Base-by-base conservation (phyloP, 2,797 vertebrate species). In the Sardinella longiceps region DNA sequence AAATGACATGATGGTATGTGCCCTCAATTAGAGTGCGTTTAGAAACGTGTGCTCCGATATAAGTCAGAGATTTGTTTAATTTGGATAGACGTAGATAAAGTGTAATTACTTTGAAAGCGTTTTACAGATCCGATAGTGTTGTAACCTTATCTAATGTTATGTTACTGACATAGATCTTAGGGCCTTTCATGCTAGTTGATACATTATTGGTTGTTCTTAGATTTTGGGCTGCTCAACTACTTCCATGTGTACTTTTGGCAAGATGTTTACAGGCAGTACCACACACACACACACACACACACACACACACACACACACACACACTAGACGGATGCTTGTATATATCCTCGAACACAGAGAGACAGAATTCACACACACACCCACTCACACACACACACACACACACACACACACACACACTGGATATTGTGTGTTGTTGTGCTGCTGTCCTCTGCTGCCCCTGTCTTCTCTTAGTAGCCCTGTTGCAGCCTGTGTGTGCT, bases 151-250 rank as follows among this genome's bases (percentile, higher is more conserved):
- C 2, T 33, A 30, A 28, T 66, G 60, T 66, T 66, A 74, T 39
- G 66, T 23, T 74, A 20, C 18, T 39, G 11, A 70, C 25, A 12
- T 51, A 15, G 63, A 63, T 30, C n/a, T 28, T 28, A 66, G 60
- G 60, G 3, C 60, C 30, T 33, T 66, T 48, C 25, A 66, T 30
- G 23, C 23, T 74, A 60, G 56, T 25, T 37, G 66, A 39, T 74
- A 74, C 66, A 74, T 74, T 74, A 74, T 74, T 74, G 66, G 66
- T 74, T 74, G 66, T 39, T 74, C 15, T 39, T 74, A 18, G 66
- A 74, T 39, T 74, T 37, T 39, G 30, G 66, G 66, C 33, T 74
- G 66, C 66, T 37, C 33, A 18, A 37, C 66, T 39, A 15, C 66
- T 74, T 74, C 66, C 33, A 74, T 33, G 30, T 39, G 33, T 74